Percentiles rank a stretch among this genome's conserved stretches.
Conservation (phyloP, 2,113 vertebrate genomes). For the human (Homo sapiens) region GRCh38 chr1:209445501-209446000, state of each 20-base stretch:
- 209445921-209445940: no score
- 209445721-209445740: not conserved
- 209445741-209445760: not conserved
- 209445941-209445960: no score
- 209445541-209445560: not conserved
- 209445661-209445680: no score
- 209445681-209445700: not conserved
- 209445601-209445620: not conserved
- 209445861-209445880: not conserved
- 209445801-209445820: not conserved
- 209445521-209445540: not conserved
- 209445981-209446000: no score
- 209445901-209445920: no score
- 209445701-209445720: not conserved
- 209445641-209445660: not conserved
- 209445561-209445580: not conserved
- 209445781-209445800: not conserved
- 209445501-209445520: not conserved
- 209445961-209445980: no score
- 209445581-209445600: not conserved
- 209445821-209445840: not conserved
- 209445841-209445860: not conserved
- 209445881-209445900: not conserved
- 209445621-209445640: not conserved
- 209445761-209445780: not conserved